A percentile compares a stretch with the other conserved stretches of the same genome.
phyloP scores from a whole-genome alignment of 37 sponge, comb jelly and placozoan genomes.

The Diacarnus erythraeanus region DNA sequence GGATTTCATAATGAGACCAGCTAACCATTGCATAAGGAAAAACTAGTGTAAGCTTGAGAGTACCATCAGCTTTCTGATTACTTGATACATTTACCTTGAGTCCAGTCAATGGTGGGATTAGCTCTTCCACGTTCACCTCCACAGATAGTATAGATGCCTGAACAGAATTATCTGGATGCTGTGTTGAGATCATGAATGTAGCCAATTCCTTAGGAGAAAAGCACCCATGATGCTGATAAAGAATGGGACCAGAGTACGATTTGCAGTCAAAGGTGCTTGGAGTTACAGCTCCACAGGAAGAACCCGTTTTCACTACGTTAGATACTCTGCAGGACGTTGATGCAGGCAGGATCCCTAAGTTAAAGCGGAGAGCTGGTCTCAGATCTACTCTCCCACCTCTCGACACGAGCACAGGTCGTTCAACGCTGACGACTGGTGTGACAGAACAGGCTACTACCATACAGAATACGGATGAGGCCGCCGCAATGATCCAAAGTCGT shows the following conservation, averaged over 20 bases:
- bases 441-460: neutral
- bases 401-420: neutral
- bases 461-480: too few species aligned
- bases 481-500: too few species aligned
- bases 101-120: neutral
- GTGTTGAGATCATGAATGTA: slow-evolving; percentile 18
- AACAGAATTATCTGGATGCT: neutral
- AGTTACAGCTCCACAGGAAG: slow-evolving; percentile 29
- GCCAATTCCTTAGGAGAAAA: slow-evolving; percentile 7
- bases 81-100: neutral
- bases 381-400: slow-evolving; percentile 11
- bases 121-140: neutral
- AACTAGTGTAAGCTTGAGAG: neutral
- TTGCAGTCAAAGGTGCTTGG: slow-evolving; percentile 23
- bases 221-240: slow-evolving; percentile 56
- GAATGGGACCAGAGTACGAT: slow-evolving; percentile 2
- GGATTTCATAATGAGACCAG: slow-evolving; percentile 18
- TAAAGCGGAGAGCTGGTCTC: neutral
- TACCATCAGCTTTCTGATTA: neutral
- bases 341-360: neutral
- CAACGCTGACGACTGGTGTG: slow-evolving; percentile 1
- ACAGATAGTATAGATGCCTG: neutral
- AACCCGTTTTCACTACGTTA: neutral
- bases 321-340: slow-evolving; percentile 9
- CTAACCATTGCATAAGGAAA: slow-evolving; percentile 6